Evolutionary conservation across 2,888 invertebrate genomes (phyloP).

Genomic region (Sycophila texana): DNA sequence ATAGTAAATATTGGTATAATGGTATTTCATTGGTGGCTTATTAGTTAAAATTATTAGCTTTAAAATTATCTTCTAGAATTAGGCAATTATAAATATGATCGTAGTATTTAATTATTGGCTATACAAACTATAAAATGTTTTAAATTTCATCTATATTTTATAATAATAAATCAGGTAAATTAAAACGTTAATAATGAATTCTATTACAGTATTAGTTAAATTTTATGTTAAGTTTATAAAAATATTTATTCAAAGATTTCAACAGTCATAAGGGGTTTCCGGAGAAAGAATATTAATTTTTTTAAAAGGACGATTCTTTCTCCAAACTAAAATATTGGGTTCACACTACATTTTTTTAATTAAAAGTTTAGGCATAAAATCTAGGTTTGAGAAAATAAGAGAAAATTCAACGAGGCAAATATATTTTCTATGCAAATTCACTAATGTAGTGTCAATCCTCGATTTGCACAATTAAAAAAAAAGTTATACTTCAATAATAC

Average conservation of each 20-base stretch:
- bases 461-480: slow-evolving; percentile 9
- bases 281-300: slow-evolving; percentile 55
- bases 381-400: neutral
- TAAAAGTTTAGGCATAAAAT: too few relatives aligned
- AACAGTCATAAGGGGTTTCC: slow-evolving; percentile 61
- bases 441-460: slow-evolving; percentile 27
- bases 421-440: neutral
- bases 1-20: slow-evolving; percentile 43
- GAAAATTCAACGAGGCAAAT: neutral
- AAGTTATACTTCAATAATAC: neutral
- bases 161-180: neutral
- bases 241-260: slow-evolving; percentile 10
- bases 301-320: slow-evolving; percentile 41
- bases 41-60: slow-evolving; percentile 31
- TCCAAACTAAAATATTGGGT: neutral
- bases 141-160: neutral
- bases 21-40: slow-evolving; percentile 48
- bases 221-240: neutral
- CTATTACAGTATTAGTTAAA: neutral
- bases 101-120: neutral
- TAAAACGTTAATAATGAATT: neutral
- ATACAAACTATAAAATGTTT: neutral
- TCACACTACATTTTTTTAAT: neutral
- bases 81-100: slow-evolving; percentile 28
- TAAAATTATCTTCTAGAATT: slow-evolving; percentile 39